Conservation (phyloP, 2,888 invertebrate genomes). For the Melanophora roralis region DNA sequence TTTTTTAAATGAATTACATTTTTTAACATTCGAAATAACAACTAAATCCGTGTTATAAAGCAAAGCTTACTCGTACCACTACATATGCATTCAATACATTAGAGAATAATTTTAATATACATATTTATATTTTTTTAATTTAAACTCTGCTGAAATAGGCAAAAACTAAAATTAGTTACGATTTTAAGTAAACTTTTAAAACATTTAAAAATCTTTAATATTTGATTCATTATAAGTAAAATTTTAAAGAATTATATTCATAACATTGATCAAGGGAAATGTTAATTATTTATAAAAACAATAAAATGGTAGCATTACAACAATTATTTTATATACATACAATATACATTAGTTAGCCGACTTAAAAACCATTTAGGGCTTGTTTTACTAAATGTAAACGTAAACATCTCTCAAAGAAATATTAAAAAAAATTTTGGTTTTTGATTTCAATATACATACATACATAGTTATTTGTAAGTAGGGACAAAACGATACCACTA, state of each 20-base stretch:
- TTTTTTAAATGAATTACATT: background rate
- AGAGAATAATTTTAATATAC: slow-evolving; percentile 6
- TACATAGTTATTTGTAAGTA: too few species aligned
- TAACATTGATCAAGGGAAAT: slow-evolving; percentile 38
- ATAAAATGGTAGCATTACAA: slow-evolving; percentile 34
- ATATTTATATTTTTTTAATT: background rate
- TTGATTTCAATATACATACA: too few species aligned
- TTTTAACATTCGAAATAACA: slow-evolving; percentile 29
- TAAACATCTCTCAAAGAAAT: slow-evolving; percentile 8
- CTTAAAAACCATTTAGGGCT: background rate
- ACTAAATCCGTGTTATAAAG: slow-evolving; percentile 1
- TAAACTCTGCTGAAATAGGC: background rate
- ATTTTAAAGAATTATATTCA: slow-evolving; percentile 43
- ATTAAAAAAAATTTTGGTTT: background rate
- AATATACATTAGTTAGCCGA: slow-evolving; percentile 18
- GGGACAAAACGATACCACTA: too few species aligned
- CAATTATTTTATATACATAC: slow-evolving; percentile 51
- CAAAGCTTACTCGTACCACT: slow-evolving; percentile 44
- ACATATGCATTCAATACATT: slow-evolving; percentile 58
- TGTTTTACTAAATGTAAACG: too few species aligned
- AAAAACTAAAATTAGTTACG: slow-evolving; percentile 21
- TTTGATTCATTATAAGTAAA: slow-evolving; percentile 41
- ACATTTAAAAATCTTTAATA: slow-evolving; percentile 15
- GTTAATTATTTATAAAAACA: slow-evolving; percentile 36
- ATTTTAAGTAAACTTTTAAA: background rate